Conservation (phyloP, 1,140 invertebrate species). For the Drosophila obscura region DNA sequence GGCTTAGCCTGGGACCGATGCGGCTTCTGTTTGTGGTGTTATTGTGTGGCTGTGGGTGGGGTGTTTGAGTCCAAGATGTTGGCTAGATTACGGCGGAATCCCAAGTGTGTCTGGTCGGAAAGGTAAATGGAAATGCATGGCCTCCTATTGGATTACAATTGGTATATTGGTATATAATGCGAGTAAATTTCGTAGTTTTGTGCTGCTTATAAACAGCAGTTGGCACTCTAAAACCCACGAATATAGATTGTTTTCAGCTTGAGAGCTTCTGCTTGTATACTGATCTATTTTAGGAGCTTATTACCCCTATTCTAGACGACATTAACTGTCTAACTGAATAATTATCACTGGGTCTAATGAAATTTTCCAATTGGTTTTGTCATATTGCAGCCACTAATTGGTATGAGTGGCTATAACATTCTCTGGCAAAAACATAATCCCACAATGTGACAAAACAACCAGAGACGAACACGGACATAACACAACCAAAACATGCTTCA, state of each 20-base stretch:
- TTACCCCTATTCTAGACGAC: too few species aligned
- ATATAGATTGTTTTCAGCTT: too few species aligned
- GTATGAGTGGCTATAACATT: conserved; percentile 19
- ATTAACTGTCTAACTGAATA: conserved; percentile 12
- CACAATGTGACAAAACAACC: conserved; percentile 11
- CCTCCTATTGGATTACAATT: conserved; percentile 42
- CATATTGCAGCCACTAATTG: conserved; percentile 36
- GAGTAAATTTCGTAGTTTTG: too few species aligned
- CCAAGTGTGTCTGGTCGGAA: conserved; percentile 9
- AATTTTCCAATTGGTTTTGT: conserved; percentile 30
- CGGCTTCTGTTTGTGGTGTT: conserved; percentile 11
- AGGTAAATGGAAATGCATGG: conserved; percentile 39
- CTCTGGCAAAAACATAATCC: conserved; percentile 21
- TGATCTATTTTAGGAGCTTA: too few species aligned
- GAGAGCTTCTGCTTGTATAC: too few species aligned
- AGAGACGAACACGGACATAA: conserved; percentile 19
- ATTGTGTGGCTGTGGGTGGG: conserved; percentile 26
- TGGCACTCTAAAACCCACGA: too few species aligned
- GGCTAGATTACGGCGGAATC: conserved; percentile 29
- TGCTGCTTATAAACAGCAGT: too few species aligned
- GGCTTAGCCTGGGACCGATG: conserved; percentile 51
- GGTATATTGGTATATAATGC: conserved; percentile 33
- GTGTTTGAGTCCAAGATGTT: conserved; percentile 23
- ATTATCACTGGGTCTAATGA: background rate
- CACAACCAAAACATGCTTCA: conserved; percentile 31